Base-by-base conservation (phyloP, 2,797 vertebrate genomes). In the Lophotriccus pileatus region DNA sequence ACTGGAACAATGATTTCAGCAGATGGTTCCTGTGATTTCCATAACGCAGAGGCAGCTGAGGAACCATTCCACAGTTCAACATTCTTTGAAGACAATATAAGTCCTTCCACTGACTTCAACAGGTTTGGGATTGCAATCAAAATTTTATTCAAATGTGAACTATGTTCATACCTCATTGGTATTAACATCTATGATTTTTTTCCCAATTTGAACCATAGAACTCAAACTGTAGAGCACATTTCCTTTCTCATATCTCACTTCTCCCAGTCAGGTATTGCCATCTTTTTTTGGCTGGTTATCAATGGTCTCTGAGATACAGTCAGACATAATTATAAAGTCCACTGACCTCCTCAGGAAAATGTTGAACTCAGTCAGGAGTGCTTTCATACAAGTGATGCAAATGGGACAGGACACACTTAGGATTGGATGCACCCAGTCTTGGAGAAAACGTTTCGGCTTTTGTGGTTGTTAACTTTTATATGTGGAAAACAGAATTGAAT, bases 1-100 rank as follows among this genome's bases (percentile, higher is more conserved):
- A 49, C 70, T 83, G 69, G 30, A 94, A 59, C 66, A 91, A 95
- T 9, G 46, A 66, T 82, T 96, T 90, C 69, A 84, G 83, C 90
- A 96, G 85, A 94, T 67, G 80, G 66, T 41, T 91, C 22, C 59
- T 87, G 47, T 84, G 84, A 92, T 76, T 79, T 80, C 79, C 73
- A 69, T 81, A 94, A 93, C 27, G 4, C 36, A 55, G 90, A 80
- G 63, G 81, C 72, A 95, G 59, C 70, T 69, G 68, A 94, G 82
- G 53, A 90, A 22, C 82, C n/a, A 66, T 36, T 47, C 78, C 55
- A 76, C 62, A 53, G 27, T 39, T 68, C 25, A 84, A 11, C 52
- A 27, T 32, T 64, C 24, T 91, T 67, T 92, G 59, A 93, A 79
- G 79, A 49, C 47, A 67, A 43, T 43, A 25, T 28, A 12, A 94